phyloP scores from a whole-genome alignment of 2,888 invertebrate species.

The Andrena trimmerana region DNA sequence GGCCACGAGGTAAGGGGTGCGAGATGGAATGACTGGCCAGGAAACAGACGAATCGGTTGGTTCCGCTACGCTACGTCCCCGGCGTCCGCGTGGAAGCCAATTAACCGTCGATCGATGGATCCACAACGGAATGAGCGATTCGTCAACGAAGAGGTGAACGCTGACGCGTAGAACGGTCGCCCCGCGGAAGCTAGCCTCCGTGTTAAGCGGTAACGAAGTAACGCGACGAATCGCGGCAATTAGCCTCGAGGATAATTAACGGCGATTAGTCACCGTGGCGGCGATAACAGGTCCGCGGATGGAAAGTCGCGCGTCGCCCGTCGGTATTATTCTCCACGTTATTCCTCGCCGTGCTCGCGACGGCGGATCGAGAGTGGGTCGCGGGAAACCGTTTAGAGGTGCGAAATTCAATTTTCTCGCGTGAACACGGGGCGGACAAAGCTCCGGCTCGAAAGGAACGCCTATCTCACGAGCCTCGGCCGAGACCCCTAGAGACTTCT shows the following conservation, averaged over 20 bases:
- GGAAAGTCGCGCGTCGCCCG: neutral
- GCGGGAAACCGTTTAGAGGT: neutral
- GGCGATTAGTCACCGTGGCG: conserved; percentile 37
- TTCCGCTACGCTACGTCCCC: neutral
- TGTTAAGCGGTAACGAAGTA: conserved; percentile 33
- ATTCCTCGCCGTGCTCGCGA: neutral
- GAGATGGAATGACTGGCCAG: neutral
- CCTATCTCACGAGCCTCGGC: neutral
- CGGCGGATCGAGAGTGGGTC: neutral
- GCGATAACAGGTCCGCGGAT: conserved; percentile 3
- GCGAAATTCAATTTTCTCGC: conserved; percentile 24
- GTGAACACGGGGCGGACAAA: neutral
- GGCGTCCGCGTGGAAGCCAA: neutral
- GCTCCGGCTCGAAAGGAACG: neutral
- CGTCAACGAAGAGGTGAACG: neutral
- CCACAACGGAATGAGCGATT: neutral
- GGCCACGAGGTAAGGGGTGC: neutral
- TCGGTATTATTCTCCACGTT: conserved; percentile 5
- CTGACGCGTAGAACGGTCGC: neutral
- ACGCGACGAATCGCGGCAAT: conserved; percentile 46
- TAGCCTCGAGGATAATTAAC: conserved; percentile 48
- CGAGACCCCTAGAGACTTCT: conserved; percentile 26
- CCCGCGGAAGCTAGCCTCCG: neutral
- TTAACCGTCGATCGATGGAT: neutral
- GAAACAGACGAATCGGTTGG: neutral